Evolutionary conservation across 2,888 invertebrate species (phyloP).

Genomic region (Diplolepis rosae): DNA sequence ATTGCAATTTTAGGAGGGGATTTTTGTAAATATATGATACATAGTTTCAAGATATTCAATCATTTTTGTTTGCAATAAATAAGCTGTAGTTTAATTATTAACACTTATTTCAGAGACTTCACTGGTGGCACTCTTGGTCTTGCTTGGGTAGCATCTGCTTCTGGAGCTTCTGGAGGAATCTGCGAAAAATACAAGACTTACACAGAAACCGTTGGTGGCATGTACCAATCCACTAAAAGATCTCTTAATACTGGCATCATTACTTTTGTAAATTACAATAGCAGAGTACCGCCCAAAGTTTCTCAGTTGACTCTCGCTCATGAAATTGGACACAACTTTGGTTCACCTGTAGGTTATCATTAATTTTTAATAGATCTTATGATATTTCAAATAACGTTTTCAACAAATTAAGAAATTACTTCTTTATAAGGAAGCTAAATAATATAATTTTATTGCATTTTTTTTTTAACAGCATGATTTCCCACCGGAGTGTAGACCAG

Average conservation of each 20-base stretch:
- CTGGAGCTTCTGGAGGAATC: conserved; percentile 98
- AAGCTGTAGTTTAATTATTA: not conserved
- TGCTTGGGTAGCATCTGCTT: conserved; percentile 99
- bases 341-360: conserved; percentile 87
- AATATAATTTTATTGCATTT: conserved; percentile 32
- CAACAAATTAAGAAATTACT: too few species aligned
- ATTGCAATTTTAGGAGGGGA: too few species aligned
- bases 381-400: too few species aligned
- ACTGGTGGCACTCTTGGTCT: conserved; percentile 98
- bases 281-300: conserved; percentile 96
- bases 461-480: conserved; percentile 90
- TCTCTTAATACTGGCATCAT: conserved; percentile 99
- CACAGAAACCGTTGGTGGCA: conserved; percentile 95
- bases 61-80: too few species aligned
- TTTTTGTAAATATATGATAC: too few species aligned
- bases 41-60: too few species aligned
- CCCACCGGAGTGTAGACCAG: conserved; percentile 92
- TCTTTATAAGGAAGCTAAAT: too few species aligned
- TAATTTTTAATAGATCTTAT: too few species aligned
- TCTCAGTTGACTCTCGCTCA: conserved; percentile 98
- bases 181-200: conserved; percentile 98
- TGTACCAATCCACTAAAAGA: conserved; percentile 94
- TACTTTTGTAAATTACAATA: conserved; percentile 98
- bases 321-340: conserved; percentile 99
- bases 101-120: conserved; percentile 83